Evolutionary conservation across 2,888 invertebrate species (phyloP).

Genomic region (Drosophila paramelanica): DNA sequence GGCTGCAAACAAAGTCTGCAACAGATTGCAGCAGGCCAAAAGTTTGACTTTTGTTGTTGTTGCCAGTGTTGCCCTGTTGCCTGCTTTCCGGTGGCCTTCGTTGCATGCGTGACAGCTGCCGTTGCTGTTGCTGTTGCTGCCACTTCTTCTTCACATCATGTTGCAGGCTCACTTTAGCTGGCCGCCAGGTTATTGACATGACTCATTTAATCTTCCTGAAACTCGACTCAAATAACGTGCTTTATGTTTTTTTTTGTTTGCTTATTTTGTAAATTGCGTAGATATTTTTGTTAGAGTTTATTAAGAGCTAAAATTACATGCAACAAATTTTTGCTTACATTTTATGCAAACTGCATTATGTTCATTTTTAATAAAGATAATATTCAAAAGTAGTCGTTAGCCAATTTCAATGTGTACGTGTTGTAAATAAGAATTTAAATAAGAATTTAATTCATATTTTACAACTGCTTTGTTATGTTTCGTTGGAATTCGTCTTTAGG

Average conservation of each 20-base stretch:
- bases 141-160: conserved; percentile 21
- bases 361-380: too few species aligned
- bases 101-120: conserved; percentile 61
- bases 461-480: too few species aligned
- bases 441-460: too few species aligned
- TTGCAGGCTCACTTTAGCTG: conserved; percentile 19
- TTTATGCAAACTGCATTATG: too few species aligned
- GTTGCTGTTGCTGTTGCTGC: conserved; percentile 20
- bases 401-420: too few species aligned
- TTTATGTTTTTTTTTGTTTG: conserved; percentile 1
- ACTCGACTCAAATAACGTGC: conserved; percentile 26
- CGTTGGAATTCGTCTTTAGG: too few species aligned
- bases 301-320: too few species aligned
- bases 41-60: conserved; percentile 46
- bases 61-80: conserved; percentile 9
- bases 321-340: too few species aligned
- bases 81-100: conserved; percentile 20
- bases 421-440: too few species aligned
- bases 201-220: conserved; percentile 2
- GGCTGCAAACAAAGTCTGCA: conserved; percentile 54
- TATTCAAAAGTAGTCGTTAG: too few species aligned
- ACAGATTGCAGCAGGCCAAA: conserved; percentile 69
- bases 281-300: too few species aligned
- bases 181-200: conserved; percentile 60
- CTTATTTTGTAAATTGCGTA: not conserved